Base-by-base conservation (phyloP, 2,888 invertebrate species). In the Pseudeuparius sepicola region DNA sequence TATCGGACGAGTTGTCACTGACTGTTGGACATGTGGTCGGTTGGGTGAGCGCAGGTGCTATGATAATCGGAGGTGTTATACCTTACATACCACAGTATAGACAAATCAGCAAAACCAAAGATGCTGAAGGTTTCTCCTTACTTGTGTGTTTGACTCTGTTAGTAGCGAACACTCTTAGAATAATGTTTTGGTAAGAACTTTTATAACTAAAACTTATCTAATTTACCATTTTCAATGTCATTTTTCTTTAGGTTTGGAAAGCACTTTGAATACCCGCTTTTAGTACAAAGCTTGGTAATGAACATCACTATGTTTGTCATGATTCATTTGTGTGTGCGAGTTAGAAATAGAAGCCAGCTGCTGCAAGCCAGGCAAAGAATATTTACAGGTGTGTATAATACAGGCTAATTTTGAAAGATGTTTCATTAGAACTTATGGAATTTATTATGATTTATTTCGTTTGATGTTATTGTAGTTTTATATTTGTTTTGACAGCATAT, bases 201-300 rank as follows among this genome's bases (percentile, higher is more conserved):
- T 29, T 36, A 29, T 2, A 32, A 23, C 16, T 7, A 4, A 16
- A 32, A 33, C 11, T 24, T 27, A 27, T 39, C 18, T 33, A 5
- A 20, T 6, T 18, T 15, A 26, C n/a, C n/a, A n/a, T 7, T n/a
- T 20, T 7, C n/a, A 20, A 6, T 31, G 37, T 7, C 13, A 13
- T 24, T 9, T 29, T 17, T 42, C 51, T 52, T 25, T 37, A 98
- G 97, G 97, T 97, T 98, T 75, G 97, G 97, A 45, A 93, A 89
- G 66, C 84, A 82, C 48, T 98, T 89, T 71, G 97, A 99, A 67
- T 69, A 86, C 57, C 96, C 97, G 37, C 69, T 98, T 44, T 73
- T 98, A 48, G 73, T 90, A 41, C 98, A 98, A 68, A 97, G 96
- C 67, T 75, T 97, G 57, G 78, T 98, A 37, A 98, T 99, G 98